These are phyloP conservation scores for Nasonia longicornis DNA, from an alignment of 1,140 invertebrate genomes.

Conservation along the genomic window DNA sequence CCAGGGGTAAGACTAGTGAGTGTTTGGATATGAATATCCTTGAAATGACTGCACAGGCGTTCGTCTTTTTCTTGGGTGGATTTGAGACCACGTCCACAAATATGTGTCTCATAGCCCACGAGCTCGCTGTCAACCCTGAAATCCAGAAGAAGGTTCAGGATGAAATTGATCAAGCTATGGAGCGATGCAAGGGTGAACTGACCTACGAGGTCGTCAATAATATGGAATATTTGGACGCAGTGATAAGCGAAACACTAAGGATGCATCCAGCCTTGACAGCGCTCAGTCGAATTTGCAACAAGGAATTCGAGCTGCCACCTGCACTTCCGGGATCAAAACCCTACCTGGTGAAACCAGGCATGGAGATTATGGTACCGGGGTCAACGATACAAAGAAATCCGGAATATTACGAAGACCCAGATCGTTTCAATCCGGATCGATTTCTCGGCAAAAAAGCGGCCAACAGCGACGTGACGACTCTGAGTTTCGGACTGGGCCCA, in stretches of 20 bases:
- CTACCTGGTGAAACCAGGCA: background rate
- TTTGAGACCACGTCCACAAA: constrained; percentile 73
- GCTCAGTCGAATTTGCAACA: constrained; percentile 67
- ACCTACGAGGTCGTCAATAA: constrained; percentile 65
- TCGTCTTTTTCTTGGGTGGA: constrained; percentile 60
- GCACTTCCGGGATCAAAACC: constrained; percentile 3
- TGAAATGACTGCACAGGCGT: constrained; percentile 50
- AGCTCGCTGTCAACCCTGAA: background rate
- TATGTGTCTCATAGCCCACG: constrained; percentile 63
- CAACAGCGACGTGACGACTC: constrained; percentile 53
- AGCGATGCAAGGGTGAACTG: constrained; percentile 54
- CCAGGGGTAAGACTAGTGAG: constrained; percentile 53
- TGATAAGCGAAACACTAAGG: constrained; percentile 71
- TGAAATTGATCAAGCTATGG: constrained; percentile 69
- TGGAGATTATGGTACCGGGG: constrained; percentile 2
- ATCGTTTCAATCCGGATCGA: constrained; percentile 9
- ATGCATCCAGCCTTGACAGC: constrained; percentile 69
- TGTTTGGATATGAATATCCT: constrained; percentile 34
- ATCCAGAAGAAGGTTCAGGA: constrained; percentile 60
- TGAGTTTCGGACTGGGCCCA: constrained; percentile 66
- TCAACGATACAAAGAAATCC: background rate
- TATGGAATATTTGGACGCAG: constrained; percentile 69
- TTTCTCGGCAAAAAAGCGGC: constrained; percentile 54
- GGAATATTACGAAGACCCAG: background rate
- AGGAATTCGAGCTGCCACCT: constrained; percentile 43